Evolutionary conservation across 2,797 vertebrate genomes (phyloP), one percentile per base, ranked within the genome.

Genomic region (Muraenolepis orangiensis): DNA sequence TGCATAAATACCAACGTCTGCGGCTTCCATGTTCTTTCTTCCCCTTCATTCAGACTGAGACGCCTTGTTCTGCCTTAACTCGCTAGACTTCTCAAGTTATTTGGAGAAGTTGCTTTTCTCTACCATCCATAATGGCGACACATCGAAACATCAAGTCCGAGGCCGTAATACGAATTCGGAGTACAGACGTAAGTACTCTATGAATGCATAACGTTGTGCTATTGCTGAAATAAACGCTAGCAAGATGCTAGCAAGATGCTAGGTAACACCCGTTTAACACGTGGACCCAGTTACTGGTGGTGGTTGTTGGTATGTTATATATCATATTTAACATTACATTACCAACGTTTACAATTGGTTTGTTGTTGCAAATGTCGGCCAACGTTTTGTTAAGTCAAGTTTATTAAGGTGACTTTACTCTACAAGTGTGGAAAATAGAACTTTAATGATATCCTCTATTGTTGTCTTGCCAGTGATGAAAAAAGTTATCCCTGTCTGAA

Each of bases 401-500:
- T n/a, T n/a, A n/a, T n/a, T n/a, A n/a, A n/a, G n/a, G n/a, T n/a
- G n/a, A n/a, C n/a, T n/a, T n/a, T n/a, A n/a, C n/a, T n/a, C n/a
- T n/a, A n/a, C n/a, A n/a, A n/a, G n/a, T n/a, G n/a, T n/a, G n/a
- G n/a, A n/a, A n/a, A n/a, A n/a, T n/a, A n/a, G n/a, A n/a, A n/a
- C n/a, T n/a, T n/a, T n/a, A n/a, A n/a, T n/a, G n/a, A n/a, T n/a
- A n/a, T n/a, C n/a, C n/a, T n/a, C n/a, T n/a, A n/a, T n/a, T n/a
- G n/a, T 29, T n/a, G 6, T 34, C n/a, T 75, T 83, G 92, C 86
- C 87, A 20, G 36, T 91, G 90, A 93, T 91, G 93, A 92, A 31
- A 88, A 4, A 92, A 80, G 91, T 94, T 94, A 94, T 93, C 92
- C 92, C 91, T 94, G 92, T 94, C 93, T 93, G 89, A 94, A 92